phyloP scores from a whole-genome alignment of 2,888 invertebrate genomes.

The Athripsodes cinereus region DNA sequence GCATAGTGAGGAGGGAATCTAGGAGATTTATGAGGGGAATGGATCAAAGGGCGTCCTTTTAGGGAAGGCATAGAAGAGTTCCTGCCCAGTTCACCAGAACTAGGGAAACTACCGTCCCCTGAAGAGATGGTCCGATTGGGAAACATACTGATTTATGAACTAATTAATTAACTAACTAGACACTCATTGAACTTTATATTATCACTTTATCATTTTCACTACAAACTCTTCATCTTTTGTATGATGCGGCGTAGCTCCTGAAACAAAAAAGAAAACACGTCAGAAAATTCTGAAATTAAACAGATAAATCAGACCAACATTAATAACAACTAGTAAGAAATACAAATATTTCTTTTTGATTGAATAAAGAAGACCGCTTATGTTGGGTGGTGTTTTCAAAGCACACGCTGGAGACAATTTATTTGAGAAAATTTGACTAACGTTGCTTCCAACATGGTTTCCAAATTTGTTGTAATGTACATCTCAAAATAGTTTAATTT shows the following conservation, averaged over 20 bases:
- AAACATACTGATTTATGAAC: constrained; percentile 30
- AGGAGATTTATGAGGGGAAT: constrained; percentile 13
- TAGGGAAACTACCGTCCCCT: constrained; percentile 34
- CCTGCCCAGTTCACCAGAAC: constrained; percentile 34
- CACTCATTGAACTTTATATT: background rate
- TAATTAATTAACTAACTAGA: no score
- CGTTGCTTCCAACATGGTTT: no score
- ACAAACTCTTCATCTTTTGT: background rate
- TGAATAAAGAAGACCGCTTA: no score
- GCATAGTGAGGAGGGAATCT: constrained; percentile 37
- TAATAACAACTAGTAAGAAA: no score
- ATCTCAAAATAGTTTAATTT: no score
- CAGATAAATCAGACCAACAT: no score
- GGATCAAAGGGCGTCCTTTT: constrained; percentile 20
- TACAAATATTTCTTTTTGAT: no score
- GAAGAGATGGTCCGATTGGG: constrained; percentile 36
- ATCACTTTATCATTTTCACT: constrained; percentile 6
- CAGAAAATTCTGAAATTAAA: no score
- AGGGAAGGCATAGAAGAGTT: constrained; percentile 38
- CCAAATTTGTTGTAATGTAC: no score
- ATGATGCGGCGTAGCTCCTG: constrained; percentile 6
- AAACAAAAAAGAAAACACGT: constrained; percentile 4
- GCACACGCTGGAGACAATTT: no score
- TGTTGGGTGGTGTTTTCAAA: no score
- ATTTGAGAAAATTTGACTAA: no score